These are phyloP conservation scores for Philereme vetulata DNA, from an alignment of 2,888 invertebrate species.

Conservation along the genomic window DNA sequence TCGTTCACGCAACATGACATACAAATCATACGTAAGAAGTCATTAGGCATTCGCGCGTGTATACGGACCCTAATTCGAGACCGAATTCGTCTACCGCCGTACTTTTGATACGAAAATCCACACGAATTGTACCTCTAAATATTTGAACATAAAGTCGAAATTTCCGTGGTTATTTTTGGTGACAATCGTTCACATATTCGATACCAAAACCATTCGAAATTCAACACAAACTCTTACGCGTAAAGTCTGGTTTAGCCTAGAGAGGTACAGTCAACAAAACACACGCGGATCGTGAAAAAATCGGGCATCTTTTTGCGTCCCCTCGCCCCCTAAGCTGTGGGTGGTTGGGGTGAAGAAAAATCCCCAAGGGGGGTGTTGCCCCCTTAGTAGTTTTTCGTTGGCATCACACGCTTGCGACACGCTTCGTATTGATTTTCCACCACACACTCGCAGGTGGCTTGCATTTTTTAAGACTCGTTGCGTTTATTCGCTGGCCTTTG, in stretches of 20 bases:
- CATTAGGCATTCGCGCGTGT: constrained; percentile 75
- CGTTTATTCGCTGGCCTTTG: constrained; percentile 18
- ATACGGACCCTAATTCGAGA: constrained; percentile 67
- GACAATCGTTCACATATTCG: constrained; percentile 75
- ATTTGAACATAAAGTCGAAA: constrained; percentile 41
- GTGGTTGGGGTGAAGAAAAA: constrained; percentile 71
- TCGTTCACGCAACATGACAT: constrained; percentile 75
- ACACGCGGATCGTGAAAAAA: constrained; percentile 73
- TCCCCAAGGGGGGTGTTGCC: constrained; percentile 55
- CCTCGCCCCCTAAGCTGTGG: constrained; percentile 64
- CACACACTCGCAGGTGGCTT: constrained; percentile 73
- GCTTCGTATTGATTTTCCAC: constrained; percentile 79
- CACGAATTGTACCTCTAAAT: constrained; percentile 41
- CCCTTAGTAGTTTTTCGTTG: constrained; percentile 80
- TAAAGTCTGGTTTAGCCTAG: constrained; percentile 44
- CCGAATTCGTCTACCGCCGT: constrained; percentile 57
- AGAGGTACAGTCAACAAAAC: constrained; percentile 68
- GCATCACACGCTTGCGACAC: constrained; percentile 80
- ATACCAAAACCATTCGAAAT: constrained; percentile 30
- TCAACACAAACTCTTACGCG: constrained; percentile 28
- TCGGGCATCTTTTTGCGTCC: constrained; percentile 79
- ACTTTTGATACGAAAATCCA: constrained; percentile 49
- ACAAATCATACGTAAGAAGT: constrained; percentile 78
- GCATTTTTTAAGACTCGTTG: constrained; percentile 49
- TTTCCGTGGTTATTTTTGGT: constrained; percentile 40